Conservation (phyloP, 2,888 invertebrate species). For the Tinea pellionella region DNA sequence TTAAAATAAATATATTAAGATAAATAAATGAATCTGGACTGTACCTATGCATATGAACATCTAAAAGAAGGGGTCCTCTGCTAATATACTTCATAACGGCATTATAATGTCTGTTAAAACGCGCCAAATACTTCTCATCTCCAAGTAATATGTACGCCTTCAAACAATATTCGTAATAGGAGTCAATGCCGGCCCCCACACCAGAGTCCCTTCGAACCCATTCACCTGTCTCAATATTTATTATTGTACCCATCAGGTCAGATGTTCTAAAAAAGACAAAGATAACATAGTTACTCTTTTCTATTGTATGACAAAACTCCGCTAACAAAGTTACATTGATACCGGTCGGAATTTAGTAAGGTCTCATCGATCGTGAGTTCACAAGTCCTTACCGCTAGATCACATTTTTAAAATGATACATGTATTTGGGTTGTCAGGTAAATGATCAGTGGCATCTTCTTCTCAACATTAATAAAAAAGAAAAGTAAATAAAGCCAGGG, state of each 20-base stretch:
- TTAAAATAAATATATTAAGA: no score
- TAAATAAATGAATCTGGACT: no score
- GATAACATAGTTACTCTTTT: neutral
- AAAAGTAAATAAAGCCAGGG: no score
- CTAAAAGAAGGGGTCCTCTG: conserved; percentile 93
- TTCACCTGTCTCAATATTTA: conserved; percentile 98
- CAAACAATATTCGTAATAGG: conserved; percentile 97
- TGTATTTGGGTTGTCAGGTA: no score
- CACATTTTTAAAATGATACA: no score
- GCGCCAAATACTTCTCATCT: conserved; percentile 91
- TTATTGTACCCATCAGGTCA: conserved; percentile 96
- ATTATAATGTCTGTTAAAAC: conserved; percentile 95
- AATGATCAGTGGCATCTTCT: no score
- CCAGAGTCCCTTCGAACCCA: conserved; percentile 98
- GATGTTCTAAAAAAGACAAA: conserved; percentile 49
- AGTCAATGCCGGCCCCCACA: conserved; percentile 99
- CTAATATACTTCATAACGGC: conserved; percentile 98
- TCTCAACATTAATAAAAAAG: no score
- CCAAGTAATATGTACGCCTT: conserved; percentile 96
- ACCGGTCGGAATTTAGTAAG: no score
- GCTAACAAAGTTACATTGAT: no score
- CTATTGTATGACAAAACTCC: no score
- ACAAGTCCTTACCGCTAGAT: no score
- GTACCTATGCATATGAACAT: conserved; percentile 92
- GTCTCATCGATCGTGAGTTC: no score